A percentile compares a stretch with the other conserved stretches of the same genome.
phyloP scores from a whole-genome alignment of 2,113 vertebrate species.

The Sardina pilchardus region DNA sequence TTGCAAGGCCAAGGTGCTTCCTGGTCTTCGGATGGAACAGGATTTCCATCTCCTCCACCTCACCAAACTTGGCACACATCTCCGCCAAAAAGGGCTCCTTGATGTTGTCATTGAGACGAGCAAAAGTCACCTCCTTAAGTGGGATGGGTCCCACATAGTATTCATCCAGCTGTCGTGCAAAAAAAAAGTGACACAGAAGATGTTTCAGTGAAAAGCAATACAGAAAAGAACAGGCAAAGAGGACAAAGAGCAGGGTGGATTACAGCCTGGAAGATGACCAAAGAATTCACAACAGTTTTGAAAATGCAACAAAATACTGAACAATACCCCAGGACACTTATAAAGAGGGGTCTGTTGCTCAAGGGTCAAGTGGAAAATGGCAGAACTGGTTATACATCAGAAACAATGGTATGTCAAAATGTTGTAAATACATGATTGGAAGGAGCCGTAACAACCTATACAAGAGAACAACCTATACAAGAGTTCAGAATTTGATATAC shows the following conservation, averaged over 20 bases:
- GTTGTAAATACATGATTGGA: neutral
- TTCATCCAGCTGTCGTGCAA: slow-evolving; percentile 79
- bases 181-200: neutral
- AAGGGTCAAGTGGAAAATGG: neutral
- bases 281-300: neutral
- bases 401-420: neutral
- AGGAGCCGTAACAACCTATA: neutral
- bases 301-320: neutral
- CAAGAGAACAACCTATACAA: neutral
- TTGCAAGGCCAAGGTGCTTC: slow-evolving; percentile 88
- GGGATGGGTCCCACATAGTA: slow-evolving; percentile 90
- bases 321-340: neutral
- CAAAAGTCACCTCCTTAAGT: slow-evolving; percentile 92
- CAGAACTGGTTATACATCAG: neutral
- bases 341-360: neutral
- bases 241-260: neutral
- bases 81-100: slow-evolving; percentile 89
- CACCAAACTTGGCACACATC: slow-evolving; percentile 92
- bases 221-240: neutral
- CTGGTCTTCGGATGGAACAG: slow-evolving; percentile 87
- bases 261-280: neutral
- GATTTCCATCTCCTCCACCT: slow-evolving; percentile 93
- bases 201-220: neutral
- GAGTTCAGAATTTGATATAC: neutral
- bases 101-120: slow-evolving; percentile 91